Percentiles rank a stretch among this genome's conserved stretches.
Evolutionary conservation across 2,113 vertebrate species (phyloP).

Genomic region (Chaenogobius annularis): DNA sequence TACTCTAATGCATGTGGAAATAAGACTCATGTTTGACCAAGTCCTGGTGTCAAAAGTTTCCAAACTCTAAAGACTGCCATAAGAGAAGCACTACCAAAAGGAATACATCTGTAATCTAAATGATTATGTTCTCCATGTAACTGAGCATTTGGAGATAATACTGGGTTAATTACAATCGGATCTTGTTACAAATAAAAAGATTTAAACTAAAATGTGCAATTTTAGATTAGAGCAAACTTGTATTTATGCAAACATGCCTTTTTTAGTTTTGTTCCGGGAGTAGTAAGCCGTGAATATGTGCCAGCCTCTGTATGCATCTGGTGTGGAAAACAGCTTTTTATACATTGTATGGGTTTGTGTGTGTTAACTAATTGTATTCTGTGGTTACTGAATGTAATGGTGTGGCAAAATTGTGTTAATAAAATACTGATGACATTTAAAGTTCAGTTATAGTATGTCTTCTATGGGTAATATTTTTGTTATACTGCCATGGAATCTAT

Average conservation of each 20-base stretch:
- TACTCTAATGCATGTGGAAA: neutral
- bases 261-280: neutral
- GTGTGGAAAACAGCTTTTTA: neutral
- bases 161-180: neutral
- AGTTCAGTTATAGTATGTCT: neutral
- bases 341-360: neutral
- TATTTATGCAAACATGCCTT: neutral
- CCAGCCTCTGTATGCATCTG: neutral
- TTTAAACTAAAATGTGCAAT: neutral
- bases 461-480: neutral
- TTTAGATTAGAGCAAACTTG: neutral
- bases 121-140: slow-evolving; percentile 6
- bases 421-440: neutral
- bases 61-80: slow-evolving; percentile 23
- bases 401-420: neutral
- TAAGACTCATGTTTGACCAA: neutral
- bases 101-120: neutral
- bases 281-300: neutral
- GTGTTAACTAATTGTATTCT: neutral
- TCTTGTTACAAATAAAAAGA: slow-evolving; percentile 15
- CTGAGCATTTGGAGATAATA: neutral
- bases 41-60: slow-evolving; percentile 4
- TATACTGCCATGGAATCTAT: neutral
- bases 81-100: slow-evolving; percentile 31
- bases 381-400: neutral